Evolutionary conservation across 2,113 vertebrate genomes (phyloP), one percentile per base, ranked within the genome.

Genomic region (Ammodytes marinus): DNA sequence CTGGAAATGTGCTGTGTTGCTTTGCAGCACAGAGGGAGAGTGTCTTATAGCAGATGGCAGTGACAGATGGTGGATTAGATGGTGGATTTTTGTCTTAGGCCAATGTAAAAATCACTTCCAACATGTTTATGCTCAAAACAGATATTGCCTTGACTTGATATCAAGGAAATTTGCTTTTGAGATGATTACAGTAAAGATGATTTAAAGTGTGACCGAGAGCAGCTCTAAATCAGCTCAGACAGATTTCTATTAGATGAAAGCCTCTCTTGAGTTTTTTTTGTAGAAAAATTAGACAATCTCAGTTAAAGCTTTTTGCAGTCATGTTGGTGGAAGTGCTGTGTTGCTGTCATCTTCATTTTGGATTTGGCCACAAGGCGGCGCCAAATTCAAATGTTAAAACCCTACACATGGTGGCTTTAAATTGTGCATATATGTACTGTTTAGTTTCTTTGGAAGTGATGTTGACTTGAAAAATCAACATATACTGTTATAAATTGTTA

Each of bases 41-140:
- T 58, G 66, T 77, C 83, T 80, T 39, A 80, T 52, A 68, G 86
- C 92, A 93, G 91, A 91, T 90, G 91, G 92, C 17, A 46, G 5
- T 3, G 35, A 79, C 92, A 92, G 91, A 91, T 90, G 88, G 91
- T 74, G 42, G 68, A 83, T 65, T 83, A 92, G 91, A 91, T 90
- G 88, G 91, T 74, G 42, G 68, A 83, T 65, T 83, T 27, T 73
- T 74, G 53, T 60, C 59, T 66, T 86, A 85, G 57, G 58, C 71
- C 66, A 82, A 79, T n/a, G 35, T 55, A 63, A 67, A 89, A 88
- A 78, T 78, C 63, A 46, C 76, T 74, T 82, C 60, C 83, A 77
- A 67, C 74, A 39, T 80, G 71, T 88, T 91, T 72, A 57, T 67
- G 45, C 46, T 86, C 27, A 89, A 68, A 81, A 70, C 54, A 82